These are phyloP conservation scores for Synanthedon vespiformis DNA, from an alignment of 2,888 invertebrate genomes.

Conservation along the genomic window DNA sequence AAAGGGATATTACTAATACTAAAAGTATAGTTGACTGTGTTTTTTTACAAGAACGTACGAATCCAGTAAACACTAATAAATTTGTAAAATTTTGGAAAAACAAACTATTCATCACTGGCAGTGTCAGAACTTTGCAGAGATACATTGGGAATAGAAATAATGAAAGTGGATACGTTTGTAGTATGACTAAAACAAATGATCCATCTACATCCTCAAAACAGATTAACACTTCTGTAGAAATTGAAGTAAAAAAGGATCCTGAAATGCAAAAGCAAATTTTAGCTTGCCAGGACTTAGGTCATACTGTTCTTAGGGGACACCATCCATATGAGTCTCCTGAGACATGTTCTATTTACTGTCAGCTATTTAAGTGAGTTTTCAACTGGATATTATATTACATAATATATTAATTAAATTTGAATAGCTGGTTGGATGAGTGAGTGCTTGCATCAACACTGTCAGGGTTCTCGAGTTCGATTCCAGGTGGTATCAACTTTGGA, in stretches of 20 bases:
- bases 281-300: slow-evolving; percentile 56
- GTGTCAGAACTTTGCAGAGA: slow-evolving; percentile 54
- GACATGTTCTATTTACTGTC: slow-evolving; percentile 62
- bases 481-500: no score
- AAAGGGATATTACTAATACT: slow-evolving; percentile 49
- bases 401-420: no score
- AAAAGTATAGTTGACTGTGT: slow-evolving; percentile 50
- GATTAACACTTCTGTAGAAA: slow-evolving; percentile 18
- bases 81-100: slow-evolving; percentile 64
- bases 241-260: slow-evolving; percentile 35
- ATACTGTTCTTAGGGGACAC: slow-evolving; percentile 55
- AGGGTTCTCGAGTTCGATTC: no score
- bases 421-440: no score
- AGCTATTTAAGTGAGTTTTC: slow-evolving; percentile 51
- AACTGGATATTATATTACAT: neutral
- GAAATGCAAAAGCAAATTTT: slow-evolving; percentile 35
- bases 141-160: slow-evolving; percentile 51
- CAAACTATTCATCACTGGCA: slow-evolving; percentile 54
- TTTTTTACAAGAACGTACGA: slow-evolving; percentile 48
- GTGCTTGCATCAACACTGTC: no score
- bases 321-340: slow-evolving; percentile 56
- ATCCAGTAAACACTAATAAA: slow-evolving; percentile 47
- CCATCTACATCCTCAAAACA: slow-evolving; percentile 39
- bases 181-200: slow-evolving; percentile 34
- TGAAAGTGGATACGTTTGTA: slow-evolving; percentile 41